phyloP scores from a whole-genome alignment of 2,113 vertebrate genomes.

The Erythrocercus mccallii region DNA sequence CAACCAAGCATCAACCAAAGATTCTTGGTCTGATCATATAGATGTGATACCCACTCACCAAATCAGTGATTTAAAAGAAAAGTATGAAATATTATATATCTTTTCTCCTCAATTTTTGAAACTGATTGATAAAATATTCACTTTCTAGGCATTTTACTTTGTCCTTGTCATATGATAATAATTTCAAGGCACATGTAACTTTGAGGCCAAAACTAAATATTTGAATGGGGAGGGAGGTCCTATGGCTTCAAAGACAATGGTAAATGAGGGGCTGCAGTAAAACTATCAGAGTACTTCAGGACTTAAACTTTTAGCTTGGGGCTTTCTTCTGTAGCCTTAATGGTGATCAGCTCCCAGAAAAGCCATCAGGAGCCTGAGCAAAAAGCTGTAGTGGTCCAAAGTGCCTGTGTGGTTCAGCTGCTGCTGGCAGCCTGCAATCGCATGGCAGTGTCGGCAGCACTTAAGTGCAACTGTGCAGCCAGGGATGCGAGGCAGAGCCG shows the following conservation, averaged over 20 bases:
- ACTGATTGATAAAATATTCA: not conserved
- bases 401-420: not conserved
- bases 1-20: accelerated
- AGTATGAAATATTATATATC: not conserved
- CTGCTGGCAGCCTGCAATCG: not conserved
- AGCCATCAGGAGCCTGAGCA: not conserved
- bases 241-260: not conserved
- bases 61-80: not conserved
- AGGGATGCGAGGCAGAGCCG: not conserved
- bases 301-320: not conserved
- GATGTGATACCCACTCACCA: not conserved
- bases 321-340: not conserved
- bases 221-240: not conserved
- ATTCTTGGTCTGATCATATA: not conserved
- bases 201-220: not conserved
- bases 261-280: not conserved
- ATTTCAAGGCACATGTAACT: not conserved
- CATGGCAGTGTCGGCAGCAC: not conserved
- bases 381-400: not conserved
- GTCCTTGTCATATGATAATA: not conserved
- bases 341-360: not conserved
- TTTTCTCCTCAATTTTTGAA: not conserved
- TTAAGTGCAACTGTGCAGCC: not conserved
- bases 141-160: not conserved
- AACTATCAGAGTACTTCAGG: not conserved